These are phyloP conservation scores for Myotis davidii DNA, from an alignment of 2,113 vertebrate genomes.

Conservation along the genomic window DNA sequence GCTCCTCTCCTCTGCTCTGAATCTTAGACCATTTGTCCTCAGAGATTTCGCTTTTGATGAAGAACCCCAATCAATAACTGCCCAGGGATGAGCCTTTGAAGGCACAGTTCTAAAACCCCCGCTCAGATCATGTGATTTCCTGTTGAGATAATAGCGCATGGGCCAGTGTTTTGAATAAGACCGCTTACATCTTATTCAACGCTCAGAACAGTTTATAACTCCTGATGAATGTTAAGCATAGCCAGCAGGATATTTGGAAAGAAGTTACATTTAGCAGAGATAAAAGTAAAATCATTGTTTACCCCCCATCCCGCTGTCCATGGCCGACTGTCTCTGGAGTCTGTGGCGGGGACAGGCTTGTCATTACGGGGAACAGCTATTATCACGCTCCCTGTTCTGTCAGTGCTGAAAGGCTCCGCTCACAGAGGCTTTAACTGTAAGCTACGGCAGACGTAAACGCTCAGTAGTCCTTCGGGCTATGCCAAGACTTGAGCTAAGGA, in stretches of 20 bases:
- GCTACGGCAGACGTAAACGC: neutral
- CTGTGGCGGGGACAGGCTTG: neutral
- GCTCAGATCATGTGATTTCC: neutral
- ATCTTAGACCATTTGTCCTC: neutral
- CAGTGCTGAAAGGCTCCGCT: neutral
- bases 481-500: neutral
- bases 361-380: rapidly evolving
- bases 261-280: neutral
- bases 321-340: neutral
- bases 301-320: neutral
- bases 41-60: neutral
- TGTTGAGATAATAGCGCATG: neutral
- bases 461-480: neutral
- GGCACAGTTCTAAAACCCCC: neutral
- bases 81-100: neutral
- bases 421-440: neutral
- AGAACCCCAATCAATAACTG: neutral
- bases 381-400: neutral
- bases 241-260: neutral
- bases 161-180: neutral
- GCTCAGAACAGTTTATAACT: neutral
- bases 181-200: neutral
- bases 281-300: neutral
- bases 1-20: rapidly evolving
- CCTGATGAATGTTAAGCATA: neutral